Evolutionary conservation across 1,140 invertebrate genomes (phyloP), one percentile per base, ranked within the genome.

Genomic region (Listronotus oregonensis): DNA sequence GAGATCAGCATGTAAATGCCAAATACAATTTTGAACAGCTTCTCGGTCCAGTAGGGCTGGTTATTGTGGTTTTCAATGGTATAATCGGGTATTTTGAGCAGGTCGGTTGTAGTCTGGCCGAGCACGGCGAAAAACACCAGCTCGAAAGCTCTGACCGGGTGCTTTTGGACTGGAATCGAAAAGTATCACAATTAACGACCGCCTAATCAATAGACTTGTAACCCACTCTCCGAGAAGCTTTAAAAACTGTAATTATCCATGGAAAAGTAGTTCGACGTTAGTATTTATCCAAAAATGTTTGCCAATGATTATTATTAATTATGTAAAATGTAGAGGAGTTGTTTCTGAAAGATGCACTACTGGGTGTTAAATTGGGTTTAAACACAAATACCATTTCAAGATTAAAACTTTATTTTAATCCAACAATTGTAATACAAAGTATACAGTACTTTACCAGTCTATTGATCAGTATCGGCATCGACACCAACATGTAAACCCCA

Each of bases 91-190:
- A 83, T 80, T 80, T 88, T 88, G 75, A 91, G 88, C 71, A 87
- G 83, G 73, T 90, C 90, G 56, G 95, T 93, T 32, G 93, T 92
- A 21, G 96, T 97, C 79, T 98, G 89, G 58, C 97, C 97, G 82
- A 99, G 99, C 74, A 99, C 90, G 68, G 97, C 96, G 84, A 98
- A 99, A 88, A 99, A 99, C 44, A 99, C 88, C 80, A 98, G 87
- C 85, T 99, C 96, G 82, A 98, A 95, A 58, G 95, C 93, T 77
- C 91, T 85, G 65, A 96, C 82, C 47, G 71, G 71, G 80, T 89
- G 90, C 87, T 94, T 90, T 80, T 86, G 86, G 78, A 95, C 90
- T 95, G 89, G 80, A 87, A 89, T 86, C 83, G 88, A 79, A 82
- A 82, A 83, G 79, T 67, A 80, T 37, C 59, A 40, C 17, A 34